A percentile compares a stretch with the other conserved stretches of the same genome.
Evolutionary conservation across 2,888 invertebrate species (phyloP).

Genomic region (Adineta ricciae): DNA sequence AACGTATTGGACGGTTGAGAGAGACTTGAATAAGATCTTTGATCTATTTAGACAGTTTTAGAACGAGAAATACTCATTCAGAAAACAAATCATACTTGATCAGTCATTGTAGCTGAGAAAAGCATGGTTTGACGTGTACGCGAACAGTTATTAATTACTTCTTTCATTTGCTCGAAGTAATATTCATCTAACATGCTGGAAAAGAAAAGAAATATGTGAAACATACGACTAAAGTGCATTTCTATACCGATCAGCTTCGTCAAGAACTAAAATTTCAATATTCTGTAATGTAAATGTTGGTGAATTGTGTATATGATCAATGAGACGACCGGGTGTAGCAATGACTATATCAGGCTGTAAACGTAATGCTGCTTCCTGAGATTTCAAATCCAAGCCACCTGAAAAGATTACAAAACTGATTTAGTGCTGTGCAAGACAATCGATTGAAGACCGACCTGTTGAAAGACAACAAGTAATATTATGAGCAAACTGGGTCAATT

Average conservation of each 20-base stretch:
- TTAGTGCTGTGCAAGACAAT: not conserved
- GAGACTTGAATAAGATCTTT: slow-evolving; percentile 86
- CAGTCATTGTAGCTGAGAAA: slow-evolving; percentile 99
- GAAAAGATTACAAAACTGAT: slow-evolving; percentile 43
- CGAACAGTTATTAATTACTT: slow-evolving; percentile 83
- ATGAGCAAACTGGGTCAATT: slow-evolving; percentile 78
- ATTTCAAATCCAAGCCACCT: slow-evolving; percentile 54
- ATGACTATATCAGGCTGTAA: slow-evolving; percentile 90
- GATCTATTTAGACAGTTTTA: slow-evolving; percentile 42
- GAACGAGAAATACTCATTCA: too few species aligned
- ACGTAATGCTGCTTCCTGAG: slow-evolving; percentile 57
- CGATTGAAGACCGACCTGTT: not conserved
- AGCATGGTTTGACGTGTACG: slow-evolving; percentile 84
- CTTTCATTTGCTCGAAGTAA: slow-evolving; percentile 97
- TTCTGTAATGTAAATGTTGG: slow-evolving; percentile 75
- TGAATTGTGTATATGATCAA: slow-evolving; percentile 84
- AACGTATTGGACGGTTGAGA: slow-evolving; percentile 75
- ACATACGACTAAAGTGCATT: not conserved
- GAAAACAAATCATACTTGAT: slow-evolving; percentile 60
- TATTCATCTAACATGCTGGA: slow-evolving; percentile 86
- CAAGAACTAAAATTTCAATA: slow-evolving; percentile 67
- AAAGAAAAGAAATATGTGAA: slow-evolving; percentile 51
- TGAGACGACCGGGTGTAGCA: slow-evolving; percentile 86
- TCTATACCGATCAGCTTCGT: slow-evolving; percentile 61
- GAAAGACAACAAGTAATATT: slow-evolving; percentile 48